These are phyloP conservation scores for Cerastis leucographa DNA, from an alignment of 2,888 invertebrate species.

Conservation along the genomic window DNA sequence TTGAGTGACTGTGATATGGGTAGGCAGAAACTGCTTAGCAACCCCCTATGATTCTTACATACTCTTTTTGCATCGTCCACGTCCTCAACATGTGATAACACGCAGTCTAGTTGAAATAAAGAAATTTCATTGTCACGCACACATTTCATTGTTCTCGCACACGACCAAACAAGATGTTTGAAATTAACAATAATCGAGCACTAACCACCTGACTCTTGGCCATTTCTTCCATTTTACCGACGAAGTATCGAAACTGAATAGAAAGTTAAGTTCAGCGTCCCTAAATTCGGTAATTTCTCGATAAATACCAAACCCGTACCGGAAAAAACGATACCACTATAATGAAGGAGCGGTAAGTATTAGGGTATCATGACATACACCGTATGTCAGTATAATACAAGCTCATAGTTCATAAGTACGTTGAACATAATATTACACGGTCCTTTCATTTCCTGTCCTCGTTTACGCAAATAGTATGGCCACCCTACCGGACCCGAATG, in stretches of 20 bases:
- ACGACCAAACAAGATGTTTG: too few relatives aligned
- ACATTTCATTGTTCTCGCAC: too few relatives aligned
- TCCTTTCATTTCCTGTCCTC: slow-evolving; percentile 58
- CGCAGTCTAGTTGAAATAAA: too few relatives aligned
- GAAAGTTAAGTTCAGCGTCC: background rate
- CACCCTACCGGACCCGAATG: slow-evolving; percentile 48
- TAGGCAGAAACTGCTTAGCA: background rate
- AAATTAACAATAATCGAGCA: background rate
- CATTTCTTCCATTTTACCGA: background rate
- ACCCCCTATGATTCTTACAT: background rate
- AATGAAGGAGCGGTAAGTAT: background rate
- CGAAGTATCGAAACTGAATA: background rate
- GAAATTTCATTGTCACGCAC: too few relatives aligned
- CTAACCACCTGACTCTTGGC: background rate
- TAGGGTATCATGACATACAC: background rate
- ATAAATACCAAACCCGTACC: background rate
- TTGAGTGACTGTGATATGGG: background rate
- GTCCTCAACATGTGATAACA: too few relatives aligned
- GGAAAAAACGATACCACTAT: background rate
- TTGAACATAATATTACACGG: slow-evolving; percentile 28
- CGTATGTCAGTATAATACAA: background rate
- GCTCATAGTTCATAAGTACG: background rate
- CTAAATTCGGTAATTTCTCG: background rate
- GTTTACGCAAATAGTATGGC: slow-evolving; percentile 36
- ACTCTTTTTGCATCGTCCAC: background rate